Evolutionary conservation across 1,140 invertebrate species (phyloP).

Genomic region (Helicorthomorpha holstii): DNA sequence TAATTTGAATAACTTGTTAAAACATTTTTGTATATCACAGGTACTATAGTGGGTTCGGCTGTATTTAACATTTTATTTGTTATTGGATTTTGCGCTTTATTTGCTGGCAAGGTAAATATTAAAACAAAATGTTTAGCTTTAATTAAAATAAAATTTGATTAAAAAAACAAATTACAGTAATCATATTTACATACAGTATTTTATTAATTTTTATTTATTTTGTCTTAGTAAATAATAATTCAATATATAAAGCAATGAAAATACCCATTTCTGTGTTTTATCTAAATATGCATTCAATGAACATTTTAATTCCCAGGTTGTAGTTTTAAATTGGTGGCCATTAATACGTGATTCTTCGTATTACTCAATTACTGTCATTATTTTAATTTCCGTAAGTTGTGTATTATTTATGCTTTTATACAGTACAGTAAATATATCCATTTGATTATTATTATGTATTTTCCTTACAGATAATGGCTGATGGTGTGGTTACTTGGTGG

Average conservation of each 20-base stretch:
- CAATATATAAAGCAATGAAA: too few relatives aligned
- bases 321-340: slow-evolving; percentile 23
- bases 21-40: too few relatives aligned
- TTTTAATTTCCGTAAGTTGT: slow-evolving; percentile 25
- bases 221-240: too few relatives aligned
- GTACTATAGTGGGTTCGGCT: slow-evolving; percentile 24
- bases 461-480: slow-evolving; percentile 18
- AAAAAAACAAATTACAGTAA: slow-evolving; percentile 5
- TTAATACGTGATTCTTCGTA: slow-evolving; percentile 29
- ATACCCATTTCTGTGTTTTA: too few relatives aligned
- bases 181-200: neutral
- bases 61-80: slow-evolving; percentile 27
- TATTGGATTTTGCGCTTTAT: slow-evolving; percentile 23
- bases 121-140: neutral
- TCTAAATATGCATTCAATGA: too few relatives aligned
- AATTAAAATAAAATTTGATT: neutral
- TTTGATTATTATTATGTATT: neutral
- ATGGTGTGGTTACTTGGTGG: slow-evolving; percentile 17
- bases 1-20: too few relatives aligned
- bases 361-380: slow-evolving; percentile 27
- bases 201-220: slow-evolving; percentile 7
- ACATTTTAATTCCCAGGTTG: slow-evolving; percentile 2
- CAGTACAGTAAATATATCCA: neutral
- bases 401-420: neutral
- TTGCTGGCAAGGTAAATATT: slow-evolving; percentile 18